Conservation (phyloP, 1,140 invertebrate genomes). For the Drosophila truncata region DNA sequence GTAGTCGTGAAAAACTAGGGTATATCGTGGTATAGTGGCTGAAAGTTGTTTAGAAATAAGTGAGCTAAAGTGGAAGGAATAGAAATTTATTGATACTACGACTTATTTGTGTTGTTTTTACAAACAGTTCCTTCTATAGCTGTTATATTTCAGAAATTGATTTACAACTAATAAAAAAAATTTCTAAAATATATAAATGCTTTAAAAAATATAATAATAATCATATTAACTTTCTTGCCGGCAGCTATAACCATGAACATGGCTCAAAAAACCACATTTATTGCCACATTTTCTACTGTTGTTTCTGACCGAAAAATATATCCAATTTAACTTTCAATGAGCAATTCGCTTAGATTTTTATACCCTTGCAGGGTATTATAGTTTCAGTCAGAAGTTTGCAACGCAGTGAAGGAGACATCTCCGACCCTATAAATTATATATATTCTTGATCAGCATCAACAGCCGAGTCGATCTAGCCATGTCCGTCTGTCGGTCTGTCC, state of each 20-base stretch:
- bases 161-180: not conserved
- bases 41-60: not conserved
- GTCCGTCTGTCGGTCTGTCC: no score
- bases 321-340: constrained; percentile 7
- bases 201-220: not conserved
- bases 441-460: no score
- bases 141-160: not conserved
- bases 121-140: no score
- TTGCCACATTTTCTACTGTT: not conserved
- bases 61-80: not conserved
- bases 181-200: not conserved
- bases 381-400: no score
- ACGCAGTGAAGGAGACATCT: no score
- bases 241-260: not conserved
- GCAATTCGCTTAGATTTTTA: not conserved
- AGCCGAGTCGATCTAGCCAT: no score
- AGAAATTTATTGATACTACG: not conserved
- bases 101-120: no score
- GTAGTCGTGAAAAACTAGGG: constrained; percentile 11
- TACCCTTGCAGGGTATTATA: no score
- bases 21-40: not conserved
- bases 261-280: constrained; percentile 1
- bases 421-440: no score
- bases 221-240: not conserved
- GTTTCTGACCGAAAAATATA: not conserved